Conservation (phyloP, 1,140 invertebrate species). For the Monochamus saltuarius region DNA sequence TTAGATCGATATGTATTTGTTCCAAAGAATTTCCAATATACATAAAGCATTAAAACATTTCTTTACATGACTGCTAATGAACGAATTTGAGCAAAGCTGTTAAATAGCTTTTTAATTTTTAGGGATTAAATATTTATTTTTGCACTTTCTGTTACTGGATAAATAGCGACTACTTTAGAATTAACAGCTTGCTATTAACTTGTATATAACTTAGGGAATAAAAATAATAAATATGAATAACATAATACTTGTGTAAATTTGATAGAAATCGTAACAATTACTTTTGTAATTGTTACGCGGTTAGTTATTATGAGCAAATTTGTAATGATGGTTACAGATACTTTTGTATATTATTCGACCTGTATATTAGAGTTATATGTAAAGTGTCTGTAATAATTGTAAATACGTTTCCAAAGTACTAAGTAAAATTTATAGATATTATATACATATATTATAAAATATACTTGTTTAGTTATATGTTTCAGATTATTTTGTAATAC, state of each 20-base stretch:
- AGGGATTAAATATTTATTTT: no score
- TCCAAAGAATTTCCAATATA: no score
- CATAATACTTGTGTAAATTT: conserved; percentile 15
- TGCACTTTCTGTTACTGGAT: no score
- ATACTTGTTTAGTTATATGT: conserved; percentile 25
- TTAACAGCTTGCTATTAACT: no score
- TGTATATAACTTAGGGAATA: no score
- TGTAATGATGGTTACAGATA: conserved; percentile 19
- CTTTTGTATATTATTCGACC: conserved; percentile 21
- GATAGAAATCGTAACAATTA: conserved; percentile 8
- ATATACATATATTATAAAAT: conserved; percentile 2
- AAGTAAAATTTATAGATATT: conserved; percentile 26
- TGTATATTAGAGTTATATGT: conserved; percentile 7
- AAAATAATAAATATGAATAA: not conserved
- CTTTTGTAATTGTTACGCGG: not conserved
- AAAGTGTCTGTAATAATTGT: conserved; percentile 12
- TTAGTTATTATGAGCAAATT: conserved; percentile 18
- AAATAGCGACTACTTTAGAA: no score
- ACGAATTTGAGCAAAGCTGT: no score
- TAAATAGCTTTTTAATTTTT: no score
- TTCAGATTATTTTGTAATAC: conserved; percentile 31
- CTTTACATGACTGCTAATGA: no score
- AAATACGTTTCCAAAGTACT: conserved; percentile 21
- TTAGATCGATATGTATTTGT: no score
- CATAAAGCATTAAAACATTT: no score